Evolutionary conservation across 2,113 vertebrate species (phyloP), one percentile per base, ranked within the genome.

Genomic region (Oophaga pumilio): DNA sequence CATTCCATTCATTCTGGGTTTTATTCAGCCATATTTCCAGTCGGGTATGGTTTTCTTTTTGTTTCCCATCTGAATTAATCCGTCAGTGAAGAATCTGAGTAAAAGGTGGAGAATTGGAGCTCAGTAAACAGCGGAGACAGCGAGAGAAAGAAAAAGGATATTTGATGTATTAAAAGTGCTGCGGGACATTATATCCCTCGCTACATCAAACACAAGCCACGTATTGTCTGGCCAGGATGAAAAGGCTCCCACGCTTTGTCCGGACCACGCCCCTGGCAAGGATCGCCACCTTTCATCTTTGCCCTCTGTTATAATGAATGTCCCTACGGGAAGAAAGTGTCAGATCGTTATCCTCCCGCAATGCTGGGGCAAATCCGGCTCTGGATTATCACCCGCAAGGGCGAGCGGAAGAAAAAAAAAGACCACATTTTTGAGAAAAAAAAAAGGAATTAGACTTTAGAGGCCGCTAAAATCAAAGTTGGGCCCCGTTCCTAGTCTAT

Each of bases 281-380:
- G 64, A 87, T 73, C 85, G 24, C 77, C 62, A 80, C 77, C 77
- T 86, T 79, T 86, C 62, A 86, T 86, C 85, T 68, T 80, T 86
- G 59, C 60, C 85, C 85, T 86, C 85, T 86, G 73, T 17, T 13
- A 86, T 68, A 86, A 86, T 66, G 18, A 79, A 53, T 57, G 85
- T 78, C 85, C 74, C 84, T 68, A 62, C 33, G 28, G 85, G 85
- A 60, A 28, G 15, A 85, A 53, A 12, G 52, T 17, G 57, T 81
- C 78, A 60, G 57, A 60, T 33, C 43, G 17, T 68, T 68, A 83
- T 84, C 82, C 82, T 26, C 28, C 56, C 13, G 3, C 11, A 1
- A 24, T 9, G 18, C 7, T 1, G 18, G 76, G 18, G 10, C 12
- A 60, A 49, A 20, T 22, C 3, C 0, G 60, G 79, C 12, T 4